A percentile compares a stretch with the other conserved stretches of the same genome.
Evolutionary conservation across 2,888 invertebrate species (phyloP).

Genomic region (Pandemis heparana): DNA sequence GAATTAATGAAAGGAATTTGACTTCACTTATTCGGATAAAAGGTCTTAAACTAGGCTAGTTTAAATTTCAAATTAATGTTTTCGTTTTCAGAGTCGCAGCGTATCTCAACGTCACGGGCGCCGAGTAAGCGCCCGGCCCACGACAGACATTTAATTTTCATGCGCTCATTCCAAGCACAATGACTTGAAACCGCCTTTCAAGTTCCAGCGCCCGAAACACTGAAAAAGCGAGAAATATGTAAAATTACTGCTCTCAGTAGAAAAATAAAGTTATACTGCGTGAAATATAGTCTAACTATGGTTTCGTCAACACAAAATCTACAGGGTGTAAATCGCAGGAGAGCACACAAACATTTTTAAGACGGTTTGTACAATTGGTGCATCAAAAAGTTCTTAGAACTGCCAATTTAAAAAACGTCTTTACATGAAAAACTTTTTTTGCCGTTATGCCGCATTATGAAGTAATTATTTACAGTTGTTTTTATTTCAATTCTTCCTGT

Average conservation of each 20-base stretch:
- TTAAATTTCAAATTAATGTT: slow-evolving; percentile 19
- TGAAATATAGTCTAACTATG: not conserved
- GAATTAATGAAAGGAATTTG: slow-evolving; percentile 8
- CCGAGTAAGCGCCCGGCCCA: slow-evolving; percentile 28
- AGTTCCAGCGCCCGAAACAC: slow-evolving; percentile 35
- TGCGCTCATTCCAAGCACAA: slow-evolving; percentile 44
- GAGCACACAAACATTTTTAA: too few species aligned
- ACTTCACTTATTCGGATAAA: slow-evolving; percentile 17
- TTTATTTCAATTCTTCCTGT: too few species aligned
- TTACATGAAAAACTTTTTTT: too few species aligned
- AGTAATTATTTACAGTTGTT: too few species aligned
- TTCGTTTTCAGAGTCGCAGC: slow-evolving; percentile 13
- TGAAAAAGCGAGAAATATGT: slow-evolving; percentile 32
- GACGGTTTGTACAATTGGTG: too few species aligned
- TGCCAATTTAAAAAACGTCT: too few species aligned
- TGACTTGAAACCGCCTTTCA: slow-evolving; percentile 42
- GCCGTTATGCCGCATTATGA: too few species aligned
- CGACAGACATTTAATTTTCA: slow-evolving; percentile 46
- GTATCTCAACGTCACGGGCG: slow-evolving; percentile 21
- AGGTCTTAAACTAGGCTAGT: slow-evolving; percentile 2
- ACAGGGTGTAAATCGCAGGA: too few species aligned
- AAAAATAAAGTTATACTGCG: not conserved
- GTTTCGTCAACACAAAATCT: not conserved
- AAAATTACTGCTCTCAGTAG: slow-evolving; percentile 20
- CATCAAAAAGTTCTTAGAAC: too few species aligned